phyloP scores from a whole-genome alignment of 2,888 invertebrate species.

The Ischnus inquisitorius region DNA sequence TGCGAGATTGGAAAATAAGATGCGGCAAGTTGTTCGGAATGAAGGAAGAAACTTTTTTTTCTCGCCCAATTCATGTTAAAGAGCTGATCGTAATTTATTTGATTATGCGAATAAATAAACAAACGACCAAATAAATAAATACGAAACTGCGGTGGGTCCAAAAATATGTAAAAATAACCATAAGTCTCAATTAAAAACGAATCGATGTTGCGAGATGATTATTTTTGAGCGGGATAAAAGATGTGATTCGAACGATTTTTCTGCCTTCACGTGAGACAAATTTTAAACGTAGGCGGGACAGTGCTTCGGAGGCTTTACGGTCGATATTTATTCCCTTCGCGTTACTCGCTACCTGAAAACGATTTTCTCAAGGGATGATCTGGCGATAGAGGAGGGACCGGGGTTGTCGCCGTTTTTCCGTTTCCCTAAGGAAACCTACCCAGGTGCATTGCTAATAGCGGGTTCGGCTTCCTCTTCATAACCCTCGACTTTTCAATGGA shows the following conservation, averaged over 20 bases:
- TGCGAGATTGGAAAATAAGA: background rate
- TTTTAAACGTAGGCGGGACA: conserved; percentile 51
- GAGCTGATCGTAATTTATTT: too few species aligned
- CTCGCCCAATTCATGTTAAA: too few species aligned
- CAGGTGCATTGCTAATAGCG: conserved; percentile 68
- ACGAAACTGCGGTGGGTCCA: conserved; percentile 1
- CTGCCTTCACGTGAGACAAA: conserved; percentile 9
- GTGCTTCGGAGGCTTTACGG: conserved; percentile 12
- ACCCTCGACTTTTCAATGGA: conserved; percentile 61
- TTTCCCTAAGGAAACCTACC: conserved; percentile 57
- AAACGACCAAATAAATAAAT: background rate
- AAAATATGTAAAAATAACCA: conserved; percentile 16
- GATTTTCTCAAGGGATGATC: conserved; percentile 15
- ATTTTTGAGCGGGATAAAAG: conserved; percentile 3
- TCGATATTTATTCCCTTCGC: conserved; percentile 60
- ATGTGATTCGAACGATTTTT: conserved; percentile 55
- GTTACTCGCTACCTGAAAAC: conserved; percentile 58
- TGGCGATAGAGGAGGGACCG: conserved; percentile 37
- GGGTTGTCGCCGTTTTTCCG: conserved; percentile 40
- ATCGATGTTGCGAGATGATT: too few species aligned
- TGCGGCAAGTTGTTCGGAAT: background rate
- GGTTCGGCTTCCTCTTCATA: conserved; percentile 37
- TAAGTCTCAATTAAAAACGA: conserved; percentile 7
- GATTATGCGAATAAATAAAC: too few species aligned
- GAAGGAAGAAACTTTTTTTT: background rate